Evolutionary conservation across 2,113 vertebrate genomes (phyloP).

Genomic region (Hydropotes inermis): DNA sequence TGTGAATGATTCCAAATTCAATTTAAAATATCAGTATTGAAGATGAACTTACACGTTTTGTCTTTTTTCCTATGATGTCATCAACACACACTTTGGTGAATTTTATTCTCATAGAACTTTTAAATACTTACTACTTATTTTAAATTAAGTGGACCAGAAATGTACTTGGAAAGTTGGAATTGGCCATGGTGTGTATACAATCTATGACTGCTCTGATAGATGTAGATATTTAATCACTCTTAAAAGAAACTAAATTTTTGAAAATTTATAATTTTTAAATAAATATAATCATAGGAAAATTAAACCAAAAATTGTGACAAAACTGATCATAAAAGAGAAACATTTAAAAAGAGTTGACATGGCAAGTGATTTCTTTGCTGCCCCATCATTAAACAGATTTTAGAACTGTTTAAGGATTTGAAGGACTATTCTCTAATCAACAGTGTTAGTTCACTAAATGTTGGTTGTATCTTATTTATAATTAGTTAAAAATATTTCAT

Average conservation of each 20-base stretch:
- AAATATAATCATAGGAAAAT: not conserved
- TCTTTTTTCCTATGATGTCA: not conserved
- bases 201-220: not conserved
- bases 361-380: not conserved
- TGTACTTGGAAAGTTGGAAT: not conserved
- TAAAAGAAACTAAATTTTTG: not conserved
- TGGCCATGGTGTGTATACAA: accelerated
- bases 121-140: not conserved
- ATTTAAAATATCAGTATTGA: not conserved
- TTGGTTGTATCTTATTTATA: not conserved
- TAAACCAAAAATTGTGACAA: not conserved
- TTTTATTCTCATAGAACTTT: not conserved
- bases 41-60: not conserved
- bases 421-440: not conserved
- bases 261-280: not conserved
- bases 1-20: not conserved
- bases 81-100: not conserved
- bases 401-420: not conserved
- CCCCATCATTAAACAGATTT: not conserved
- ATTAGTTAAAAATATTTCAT: not conserved
- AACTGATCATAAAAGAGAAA: not conserved
- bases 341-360: not conserved
- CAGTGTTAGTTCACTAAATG: not conserved
- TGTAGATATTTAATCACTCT: not conserved
- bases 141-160: not conserved